Percentiles rank a stretch among this genome's conserved stretches.
Evolutionary conservation across 2,113 vertebrate species (phyloP).

Genomic region (Genyomyrus donnyi): DNA sequence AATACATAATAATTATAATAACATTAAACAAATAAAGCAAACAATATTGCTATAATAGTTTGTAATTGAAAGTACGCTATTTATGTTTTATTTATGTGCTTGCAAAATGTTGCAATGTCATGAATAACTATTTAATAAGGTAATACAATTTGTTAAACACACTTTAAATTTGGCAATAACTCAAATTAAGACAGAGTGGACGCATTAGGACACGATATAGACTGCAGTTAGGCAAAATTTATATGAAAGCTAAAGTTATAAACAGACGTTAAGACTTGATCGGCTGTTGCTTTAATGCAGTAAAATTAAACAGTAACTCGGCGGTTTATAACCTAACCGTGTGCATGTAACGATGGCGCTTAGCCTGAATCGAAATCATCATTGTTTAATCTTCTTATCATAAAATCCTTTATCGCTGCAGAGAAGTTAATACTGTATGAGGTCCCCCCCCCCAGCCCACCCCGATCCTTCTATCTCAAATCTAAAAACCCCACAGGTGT

Average conservation of each 20-base stretch:
- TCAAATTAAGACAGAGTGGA: not conserved
- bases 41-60: not conserved
- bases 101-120: not conserved
- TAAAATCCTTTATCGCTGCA: constrained; percentile 7
- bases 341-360: not conserved
- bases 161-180: not conserved
- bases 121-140: not conserved
- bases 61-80: not conserved
- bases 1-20: not conserved
- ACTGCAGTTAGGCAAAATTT: not conserved
- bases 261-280: not conserved
- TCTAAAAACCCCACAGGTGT: not conserved
- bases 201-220: not conserved
- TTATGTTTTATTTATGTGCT: not conserved
- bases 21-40: not conserved
- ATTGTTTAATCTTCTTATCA: not conserved
- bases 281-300: not conserved
- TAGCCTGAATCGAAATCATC: not conserved
- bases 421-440: not conserved
- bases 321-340: not conserved
- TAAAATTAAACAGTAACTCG: not conserved
- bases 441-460: too few relatives aligned
- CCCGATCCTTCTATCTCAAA: not conserved
- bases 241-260: not conserved
- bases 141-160: not conserved